Evolutionary conservation across 2,888 invertebrate genomes (phyloP).

Genomic region (Strigamia maritima): DNA sequence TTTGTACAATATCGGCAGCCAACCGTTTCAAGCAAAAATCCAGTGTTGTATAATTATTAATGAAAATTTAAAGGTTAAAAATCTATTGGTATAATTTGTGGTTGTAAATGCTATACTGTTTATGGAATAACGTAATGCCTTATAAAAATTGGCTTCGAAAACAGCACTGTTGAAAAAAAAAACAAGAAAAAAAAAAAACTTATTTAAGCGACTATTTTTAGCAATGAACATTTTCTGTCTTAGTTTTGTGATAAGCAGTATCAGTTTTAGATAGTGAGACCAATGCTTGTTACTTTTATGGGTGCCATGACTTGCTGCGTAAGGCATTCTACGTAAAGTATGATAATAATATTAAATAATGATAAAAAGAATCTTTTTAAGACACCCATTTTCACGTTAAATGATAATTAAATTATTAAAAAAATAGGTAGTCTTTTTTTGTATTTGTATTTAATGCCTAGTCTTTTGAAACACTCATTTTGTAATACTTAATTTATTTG

Average conservation of each 20-base stretch:
- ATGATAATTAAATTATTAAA: constrained; percentile 3
- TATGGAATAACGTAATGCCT: neutral
- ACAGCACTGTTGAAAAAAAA: neutral
- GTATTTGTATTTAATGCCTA: constrained; percentile 11
- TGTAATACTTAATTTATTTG: too few relatives aligned
- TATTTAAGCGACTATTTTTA: constrained; percentile 14
- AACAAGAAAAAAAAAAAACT: neutral
- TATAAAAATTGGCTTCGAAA: neutral
- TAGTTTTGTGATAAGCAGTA: constrained; percentile 29
- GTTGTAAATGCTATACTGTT: constrained; percentile 8
- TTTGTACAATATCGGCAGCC: constrained; percentile 2
- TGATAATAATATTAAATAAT: neutral
- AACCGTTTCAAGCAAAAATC: neutral
- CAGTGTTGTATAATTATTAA: constrained; percentile 12
- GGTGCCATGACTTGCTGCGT: neutral
- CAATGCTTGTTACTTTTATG: constrained; percentile 25
- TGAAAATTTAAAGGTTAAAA: neutral
- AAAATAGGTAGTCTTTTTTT: neutral
- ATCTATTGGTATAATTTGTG: neutral
- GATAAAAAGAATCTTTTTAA: neutral
- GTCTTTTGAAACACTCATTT: neutral
- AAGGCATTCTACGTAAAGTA: neutral
- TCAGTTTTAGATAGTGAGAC: constrained; percentile 17
- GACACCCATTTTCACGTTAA: neutral
- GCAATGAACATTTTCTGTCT: constrained; percentile 17